Conservation (phyloP, 2,888 invertebrate species). For the Chloromyia formosa region DNA sequence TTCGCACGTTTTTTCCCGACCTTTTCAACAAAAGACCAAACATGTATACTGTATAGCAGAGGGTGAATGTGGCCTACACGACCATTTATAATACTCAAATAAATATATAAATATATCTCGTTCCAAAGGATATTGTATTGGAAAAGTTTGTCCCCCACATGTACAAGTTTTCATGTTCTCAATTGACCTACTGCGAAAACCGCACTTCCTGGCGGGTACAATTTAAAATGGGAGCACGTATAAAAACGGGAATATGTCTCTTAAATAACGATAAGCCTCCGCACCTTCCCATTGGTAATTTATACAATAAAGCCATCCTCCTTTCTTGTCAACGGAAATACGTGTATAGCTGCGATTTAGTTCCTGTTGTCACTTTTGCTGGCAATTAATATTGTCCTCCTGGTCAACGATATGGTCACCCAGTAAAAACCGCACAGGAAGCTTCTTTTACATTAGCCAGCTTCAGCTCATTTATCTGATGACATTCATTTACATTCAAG, state of each 20-base stretch:
- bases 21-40: not conserved
- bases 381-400: constrained; percentile 28
- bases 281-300: constrained; percentile 4
- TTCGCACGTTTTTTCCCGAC: not conserved
- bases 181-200: not conserved
- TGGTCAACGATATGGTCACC: not conserved
- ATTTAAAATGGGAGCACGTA: not conserved
- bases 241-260: not conserved
- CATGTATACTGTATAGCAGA: no score
- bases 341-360: not conserved
- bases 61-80: no score
- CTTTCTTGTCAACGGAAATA: constrained; percentile 15
- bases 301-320: not conserved
- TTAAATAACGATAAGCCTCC: constrained; percentile 3
- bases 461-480: not conserved
- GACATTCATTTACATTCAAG: not conserved
- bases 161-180: not conserved
- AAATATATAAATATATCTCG: not conserved
- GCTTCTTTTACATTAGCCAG: no score
- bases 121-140: not conserved
- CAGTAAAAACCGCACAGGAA: not conserved
- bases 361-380: constrained; percentile 29
- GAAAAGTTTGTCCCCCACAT: not conserved
- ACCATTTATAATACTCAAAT: not conserved
- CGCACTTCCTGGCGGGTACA: not conserved